A percentile compares a stretch with the other conserved stretches of the same genome.
Evolutionary conservation across 2,113 vertebrate genomes (phyloP).

Genomic region (Hylia prasina): DNA sequence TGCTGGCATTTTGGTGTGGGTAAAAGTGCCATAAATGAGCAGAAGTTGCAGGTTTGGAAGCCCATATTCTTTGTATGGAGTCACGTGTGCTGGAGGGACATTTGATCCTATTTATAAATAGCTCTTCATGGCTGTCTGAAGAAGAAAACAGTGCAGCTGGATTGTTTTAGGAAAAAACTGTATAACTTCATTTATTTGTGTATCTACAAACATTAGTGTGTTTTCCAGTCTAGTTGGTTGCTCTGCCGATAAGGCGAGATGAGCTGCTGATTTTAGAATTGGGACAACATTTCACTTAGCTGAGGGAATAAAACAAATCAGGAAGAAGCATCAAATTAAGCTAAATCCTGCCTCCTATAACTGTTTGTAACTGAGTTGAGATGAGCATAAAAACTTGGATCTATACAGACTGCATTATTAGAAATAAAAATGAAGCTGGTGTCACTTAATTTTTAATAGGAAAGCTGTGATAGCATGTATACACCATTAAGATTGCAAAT

Average conservation of each 20-base stretch:
- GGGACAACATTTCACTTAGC: neutral
- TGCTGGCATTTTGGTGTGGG: neutral
- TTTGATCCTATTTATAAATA: conserved; percentile 38
- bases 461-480: neutral
- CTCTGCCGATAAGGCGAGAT: neutral
- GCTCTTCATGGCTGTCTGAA: neutral
- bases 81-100: neutral
- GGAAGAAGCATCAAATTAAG: neutral
- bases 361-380: neutral
- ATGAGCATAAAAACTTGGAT: neutral
- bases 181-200: neutral
- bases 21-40: neutral
- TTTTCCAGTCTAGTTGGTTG: neutral
- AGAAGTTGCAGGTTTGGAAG: neutral
- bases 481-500: neutral
- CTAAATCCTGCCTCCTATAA: neutral
- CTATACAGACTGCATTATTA: neutral
- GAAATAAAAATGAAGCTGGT: neutral
- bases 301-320: neutral
- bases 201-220: neutral
- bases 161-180: neutral
- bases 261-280: neutral
- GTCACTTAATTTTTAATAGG: neutral
- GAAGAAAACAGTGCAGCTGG: neutral
- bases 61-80: neutral